phyloP scores from a whole-genome alignment of 2,888 invertebrate genomes.

The Cyclophora punctaria region DNA sequence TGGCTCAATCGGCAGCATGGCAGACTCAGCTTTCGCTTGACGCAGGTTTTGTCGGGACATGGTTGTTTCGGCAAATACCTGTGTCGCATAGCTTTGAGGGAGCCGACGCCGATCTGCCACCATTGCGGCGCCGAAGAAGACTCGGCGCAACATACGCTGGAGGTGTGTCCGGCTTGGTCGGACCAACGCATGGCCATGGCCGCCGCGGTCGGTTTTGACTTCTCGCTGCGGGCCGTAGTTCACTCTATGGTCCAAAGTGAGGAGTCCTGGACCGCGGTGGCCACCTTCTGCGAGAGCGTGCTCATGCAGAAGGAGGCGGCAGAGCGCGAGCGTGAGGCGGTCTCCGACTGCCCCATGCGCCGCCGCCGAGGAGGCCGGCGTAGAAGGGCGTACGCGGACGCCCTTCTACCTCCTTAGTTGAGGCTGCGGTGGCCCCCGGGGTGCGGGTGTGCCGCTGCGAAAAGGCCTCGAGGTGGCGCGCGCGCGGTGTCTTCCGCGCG shows the following conservation, averaged over 20 bases:
- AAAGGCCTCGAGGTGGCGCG: too few species aligned
- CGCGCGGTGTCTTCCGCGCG: too few species aligned
- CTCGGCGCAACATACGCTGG: neutral
- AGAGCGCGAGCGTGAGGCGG: neutral
- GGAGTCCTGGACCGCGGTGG: neutral
- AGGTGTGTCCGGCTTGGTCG: conserved; percentile 1
- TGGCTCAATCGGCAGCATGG: neutral
- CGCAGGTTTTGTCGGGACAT: neutral
- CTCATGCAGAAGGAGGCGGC: conserved; percentile 1
- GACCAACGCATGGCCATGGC: neutral
- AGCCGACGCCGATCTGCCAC: neutral
- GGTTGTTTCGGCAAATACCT: conserved; percentile 2
- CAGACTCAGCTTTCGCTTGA: neutral
- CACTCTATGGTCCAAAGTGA: neutral
- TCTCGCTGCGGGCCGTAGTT: conserved; percentile 2
- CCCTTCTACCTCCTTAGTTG: neutral
- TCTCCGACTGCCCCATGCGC: neutral
- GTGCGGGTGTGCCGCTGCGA: too few species aligned
- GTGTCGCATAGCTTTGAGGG: neutral
- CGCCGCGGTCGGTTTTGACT: neutral
- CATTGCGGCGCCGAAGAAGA: neutral
- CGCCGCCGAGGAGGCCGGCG: neutral
- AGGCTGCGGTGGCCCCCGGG: neutral
- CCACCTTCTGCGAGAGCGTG: neutral
- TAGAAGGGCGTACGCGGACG: neutral